Evolutionary conservation across 1,140 invertebrate species (phyloP).

Genomic region (Cotesia chilonis): DNA sequence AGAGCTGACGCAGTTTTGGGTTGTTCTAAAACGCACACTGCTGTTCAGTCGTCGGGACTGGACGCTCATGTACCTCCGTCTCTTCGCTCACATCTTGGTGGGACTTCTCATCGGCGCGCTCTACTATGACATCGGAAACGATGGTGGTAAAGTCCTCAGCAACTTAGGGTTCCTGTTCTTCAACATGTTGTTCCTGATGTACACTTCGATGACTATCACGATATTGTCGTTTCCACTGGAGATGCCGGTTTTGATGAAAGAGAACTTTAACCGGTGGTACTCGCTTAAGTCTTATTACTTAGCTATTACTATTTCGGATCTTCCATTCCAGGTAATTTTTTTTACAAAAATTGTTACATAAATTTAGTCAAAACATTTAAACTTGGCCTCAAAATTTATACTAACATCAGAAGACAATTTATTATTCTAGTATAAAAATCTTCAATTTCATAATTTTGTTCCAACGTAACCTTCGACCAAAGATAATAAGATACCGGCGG

Average conservation of each 20-base stretch:
- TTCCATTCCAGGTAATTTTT: conserved; percentile 89
- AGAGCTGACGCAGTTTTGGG: conserved; percentile 81
- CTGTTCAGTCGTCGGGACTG: conserved; percentile 85
- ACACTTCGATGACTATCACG: conserved; percentile 97
- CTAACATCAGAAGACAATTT: too few species aligned
- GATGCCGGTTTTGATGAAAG: conserved; percentile 92
- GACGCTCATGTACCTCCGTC: conserved; percentile 93
- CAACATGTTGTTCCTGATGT: conserved; percentile 98
- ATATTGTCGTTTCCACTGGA: conserved; percentile 96
- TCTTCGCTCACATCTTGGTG: conserved; percentile 91
- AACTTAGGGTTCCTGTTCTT: conserved; percentile 97
- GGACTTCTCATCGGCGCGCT: conserved; percentile 91
- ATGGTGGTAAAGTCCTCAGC: conserved; percentile 92
- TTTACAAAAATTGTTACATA: not conserved
- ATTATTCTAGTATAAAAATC: too few species aligned
- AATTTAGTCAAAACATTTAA: not conserved
- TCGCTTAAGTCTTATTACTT: conserved; percentile 94
- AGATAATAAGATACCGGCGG: too few species aligned
- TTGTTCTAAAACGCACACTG: conserved; percentile 79
- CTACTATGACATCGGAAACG: conserved; percentile 93
- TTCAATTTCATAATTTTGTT: too few species aligned
- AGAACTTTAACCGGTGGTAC: conserved; percentile 98
- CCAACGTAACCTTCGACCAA: too few species aligned
- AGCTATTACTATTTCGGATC: conserved; percentile 93
- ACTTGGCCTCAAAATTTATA: too few species aligned